Percentiles rank a stretch among this genome's conserved stretches.
These are phyloP conservation scores for Eidolon helvum DNA, from an alignment of 2,113 vertebrate species.

Conservation along the genomic window DNA sequence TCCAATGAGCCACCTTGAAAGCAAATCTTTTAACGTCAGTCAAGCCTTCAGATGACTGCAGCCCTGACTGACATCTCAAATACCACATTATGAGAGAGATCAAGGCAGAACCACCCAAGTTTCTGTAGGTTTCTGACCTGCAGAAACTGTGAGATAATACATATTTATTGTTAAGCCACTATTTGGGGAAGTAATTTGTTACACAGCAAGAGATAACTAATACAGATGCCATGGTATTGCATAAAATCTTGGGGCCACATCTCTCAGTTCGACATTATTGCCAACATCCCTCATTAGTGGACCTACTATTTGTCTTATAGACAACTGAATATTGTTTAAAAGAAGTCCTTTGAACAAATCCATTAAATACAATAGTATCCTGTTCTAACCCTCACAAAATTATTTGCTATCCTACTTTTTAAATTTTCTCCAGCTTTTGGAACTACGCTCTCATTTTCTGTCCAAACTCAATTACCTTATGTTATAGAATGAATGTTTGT, in stretches of 20 bases:
- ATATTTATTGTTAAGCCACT: neutral
- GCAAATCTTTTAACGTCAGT: neutral
- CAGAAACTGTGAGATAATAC: neutral
- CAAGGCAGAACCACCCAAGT: neutral
- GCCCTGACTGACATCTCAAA: neutral
- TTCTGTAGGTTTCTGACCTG: neutral
- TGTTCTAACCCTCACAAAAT: neutral
- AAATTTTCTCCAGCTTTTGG: neutral
- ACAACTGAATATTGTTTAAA: neutral
- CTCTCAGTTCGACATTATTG: neutral
- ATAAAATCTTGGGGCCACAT: neutral
- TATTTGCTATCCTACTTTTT: neutral
- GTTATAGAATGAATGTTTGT: neutral
- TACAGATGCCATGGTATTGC: neutral
- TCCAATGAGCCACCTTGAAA: neutral
- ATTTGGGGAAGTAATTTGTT: neutral
- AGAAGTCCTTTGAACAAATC: neutral
- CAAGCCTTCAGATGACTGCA: neutral
- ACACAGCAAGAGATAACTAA: neutral
- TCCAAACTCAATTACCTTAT: neutral
- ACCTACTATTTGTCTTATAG: neutral
- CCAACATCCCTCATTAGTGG: neutral
- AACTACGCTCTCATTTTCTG: neutral
- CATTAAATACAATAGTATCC: neutral
- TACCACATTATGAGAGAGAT: neutral